These are phyloP conservation scores for Thereuonema tuberculata DNA, from an alignment of 1,140 invertebrate species.

Conservation along the genomic window DNA sequence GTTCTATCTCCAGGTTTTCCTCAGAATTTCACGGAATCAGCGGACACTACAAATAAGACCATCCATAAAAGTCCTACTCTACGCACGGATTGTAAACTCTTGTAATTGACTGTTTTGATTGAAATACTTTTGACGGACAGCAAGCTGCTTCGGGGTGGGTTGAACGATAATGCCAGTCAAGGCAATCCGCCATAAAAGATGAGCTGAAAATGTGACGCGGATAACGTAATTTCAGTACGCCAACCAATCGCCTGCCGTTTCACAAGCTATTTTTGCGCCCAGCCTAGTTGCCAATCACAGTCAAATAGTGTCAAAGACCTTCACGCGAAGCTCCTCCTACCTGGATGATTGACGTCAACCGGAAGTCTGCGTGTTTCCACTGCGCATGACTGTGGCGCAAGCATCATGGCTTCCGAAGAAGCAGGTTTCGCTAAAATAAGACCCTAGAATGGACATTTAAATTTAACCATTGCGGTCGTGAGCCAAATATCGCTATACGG, in stretches of 20 bases:
- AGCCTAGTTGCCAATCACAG: constrained; percentile 21
- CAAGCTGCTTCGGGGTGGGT: constrained; percentile 24
- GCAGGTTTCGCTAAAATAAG: too few species aligned
- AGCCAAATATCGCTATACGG: too few species aligned
- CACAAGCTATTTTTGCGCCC: constrained; percentile 23
- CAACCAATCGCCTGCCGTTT: constrained; percentile 26
- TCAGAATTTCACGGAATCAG: constrained; percentile 7
- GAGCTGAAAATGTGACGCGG: constrained; percentile 29
- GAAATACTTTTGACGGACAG: constrained; percentile 25
- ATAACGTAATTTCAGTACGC: constrained; percentile 24
- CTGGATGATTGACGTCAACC: not conserved
- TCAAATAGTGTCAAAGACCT: constrained; percentile 12
- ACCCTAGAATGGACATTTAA: too few species aligned
- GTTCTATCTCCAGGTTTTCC: constrained; percentile 4
- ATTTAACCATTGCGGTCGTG: too few species aligned
- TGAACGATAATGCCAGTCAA: constrained; percentile 28
- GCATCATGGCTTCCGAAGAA: not conserved
- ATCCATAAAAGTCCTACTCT: constrained; percentile 18
- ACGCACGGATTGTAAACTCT: constrained; percentile 18
- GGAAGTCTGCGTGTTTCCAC: not conserved
- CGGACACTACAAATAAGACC: constrained; percentile 14
- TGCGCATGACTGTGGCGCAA: too few species aligned
- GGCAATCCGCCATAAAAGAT: constrained; percentile 31
- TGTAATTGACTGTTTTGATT: constrained; percentile 24
- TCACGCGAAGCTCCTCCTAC: constrained; percentile 1